Evolutionary conservation across 2,888 invertebrate species (phyloP), one percentile per base, ranked within the genome.

Genomic region (Drosophila lacicola): DNA sequence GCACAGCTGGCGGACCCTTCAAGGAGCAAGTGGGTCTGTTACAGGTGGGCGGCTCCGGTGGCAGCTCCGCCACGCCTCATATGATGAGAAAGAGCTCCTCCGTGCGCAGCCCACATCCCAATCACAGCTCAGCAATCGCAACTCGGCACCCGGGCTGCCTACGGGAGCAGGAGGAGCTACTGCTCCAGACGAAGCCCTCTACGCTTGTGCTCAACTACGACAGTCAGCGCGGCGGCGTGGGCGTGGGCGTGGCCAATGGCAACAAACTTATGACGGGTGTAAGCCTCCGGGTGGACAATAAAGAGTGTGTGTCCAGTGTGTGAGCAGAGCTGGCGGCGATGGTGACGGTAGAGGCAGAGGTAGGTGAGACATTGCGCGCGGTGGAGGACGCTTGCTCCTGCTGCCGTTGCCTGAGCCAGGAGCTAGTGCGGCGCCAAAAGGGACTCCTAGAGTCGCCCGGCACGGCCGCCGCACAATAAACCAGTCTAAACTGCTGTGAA

Each of bases 1-100:
- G 86, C 9, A 75, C 84, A 19, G 69, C 68, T 4, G 64, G 69
- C 0, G 65, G 41, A 1, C 51, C 82, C 10, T 89, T 72, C 54
- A 90, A 85, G 67, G 92, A 91, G 51, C 91, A 91, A 34, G 80
- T 91, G 37, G 89, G 87, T 5, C 70, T 91, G 6, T 46, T 92
- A 64, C 85, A 90, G 47, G 78, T 83, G 45, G 84, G 89, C 46
- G 65, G 44, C 33, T 29, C 57, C 2, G 53, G 62, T 0, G 42
- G 70, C n/a, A 60, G 54, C 39, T 37, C 47, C 9, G 67, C 65
- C 25, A 90, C 88, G 4, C 81, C 78, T 1, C 82, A 89, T 34
- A 19, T 88, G 50, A 49, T 90, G 69, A 56, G 90, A 0, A 90
- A 90, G 14, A 63, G 80, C n/a, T 73, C 89, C 2, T 72, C 90